Evolutionary conservation across 2,797 vertebrate species (phyloP), one percentile per base, ranked within the genome.

Genomic region (Hippocampus kuda): DNA sequence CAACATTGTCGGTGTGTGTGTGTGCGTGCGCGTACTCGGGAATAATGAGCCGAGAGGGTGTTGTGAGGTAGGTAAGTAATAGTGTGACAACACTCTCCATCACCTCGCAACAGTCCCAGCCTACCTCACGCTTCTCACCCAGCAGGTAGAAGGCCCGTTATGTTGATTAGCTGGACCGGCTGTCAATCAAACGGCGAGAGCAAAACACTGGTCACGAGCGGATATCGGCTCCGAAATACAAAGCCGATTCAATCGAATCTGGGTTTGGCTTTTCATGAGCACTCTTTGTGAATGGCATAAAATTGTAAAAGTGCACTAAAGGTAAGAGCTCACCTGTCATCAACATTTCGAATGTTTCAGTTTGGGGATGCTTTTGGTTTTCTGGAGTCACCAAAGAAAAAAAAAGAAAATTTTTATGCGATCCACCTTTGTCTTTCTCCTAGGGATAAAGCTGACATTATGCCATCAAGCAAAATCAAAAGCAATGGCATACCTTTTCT

Each of bases 71-170:
- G 30, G 27, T 60, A 60, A 34, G 16, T 34, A 60, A 60, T 30
- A 60, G 7, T 60, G 59, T 38, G 59, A 60, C 59, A 60, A 71
- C 51, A 77, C 79, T 83, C 78, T 84, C 81, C 81, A 83, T 85
- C 59, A 26, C 7, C 7, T 9, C 1, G 30, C 59, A 60, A 0
- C 56, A 5, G 2, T 6, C 18, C 48, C 4, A 16, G 13, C 48
- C 48, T 2, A 13, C 56, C 24, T 16, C 24, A 1, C 4, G 22
- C 53, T 11, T 24, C 12, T 57, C 59, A 22, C 15, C 16, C 59
- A 38, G 26, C 27, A 60, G 26, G 57, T 59, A 30, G 26, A 16
- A 30, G 57, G 57, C 15, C 27, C 57, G 34, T 38, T 60, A 7
- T 60, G 59, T 20, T 38, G 2, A 60, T 34, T 30, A 34, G 26